These are phyloP conservation scores for Chrysomela aeneicollis DNA, from an alignment of 2,888 invertebrate species.

Conservation along the genomic window DNA sequence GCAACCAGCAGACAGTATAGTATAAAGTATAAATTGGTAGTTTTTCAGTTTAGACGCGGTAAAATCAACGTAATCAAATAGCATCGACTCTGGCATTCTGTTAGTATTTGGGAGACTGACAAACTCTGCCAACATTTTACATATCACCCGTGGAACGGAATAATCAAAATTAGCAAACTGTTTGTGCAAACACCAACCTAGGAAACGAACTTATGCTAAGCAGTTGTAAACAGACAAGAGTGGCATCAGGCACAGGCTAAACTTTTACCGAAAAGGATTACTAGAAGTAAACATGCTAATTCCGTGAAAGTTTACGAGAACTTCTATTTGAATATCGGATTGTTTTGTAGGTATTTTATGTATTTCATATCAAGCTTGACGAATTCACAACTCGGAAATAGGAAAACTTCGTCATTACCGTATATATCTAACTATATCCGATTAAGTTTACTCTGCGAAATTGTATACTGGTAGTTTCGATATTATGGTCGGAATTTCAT, in stretches of 20 bases:
- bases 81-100: neutral
- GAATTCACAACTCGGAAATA: neutral
- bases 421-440: too few species aligned
- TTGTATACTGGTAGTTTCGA: too few species aligned
- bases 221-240: constrained; percentile 40
- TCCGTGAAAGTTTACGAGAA: constrained; percentile 45
- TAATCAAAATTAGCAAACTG: constrained; percentile 43
- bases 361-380: neutral
- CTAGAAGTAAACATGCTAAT: constrained; percentile 52
- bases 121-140: constrained; percentile 28
- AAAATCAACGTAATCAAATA: too few species aligned
- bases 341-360: constrained; percentile 36
- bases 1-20: too few species aligned
- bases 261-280: constrained; percentile 45
- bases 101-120: neutral
- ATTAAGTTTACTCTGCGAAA: too few species aligned
- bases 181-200: constrained; percentile 40
- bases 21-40: too few species aligned
- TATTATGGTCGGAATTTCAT: too few species aligned
- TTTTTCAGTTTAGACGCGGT: too few species aligned
- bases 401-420: too few species aligned
- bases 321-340: constrained; percentile 48
- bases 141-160: constrained; percentile 35
- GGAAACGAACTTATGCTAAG: constrained; percentile 42
- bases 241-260: constrained; percentile 27